Conservation (phyloP, 1,140 invertebrate genomes). For the Neodiprion virginianus region DNA sequence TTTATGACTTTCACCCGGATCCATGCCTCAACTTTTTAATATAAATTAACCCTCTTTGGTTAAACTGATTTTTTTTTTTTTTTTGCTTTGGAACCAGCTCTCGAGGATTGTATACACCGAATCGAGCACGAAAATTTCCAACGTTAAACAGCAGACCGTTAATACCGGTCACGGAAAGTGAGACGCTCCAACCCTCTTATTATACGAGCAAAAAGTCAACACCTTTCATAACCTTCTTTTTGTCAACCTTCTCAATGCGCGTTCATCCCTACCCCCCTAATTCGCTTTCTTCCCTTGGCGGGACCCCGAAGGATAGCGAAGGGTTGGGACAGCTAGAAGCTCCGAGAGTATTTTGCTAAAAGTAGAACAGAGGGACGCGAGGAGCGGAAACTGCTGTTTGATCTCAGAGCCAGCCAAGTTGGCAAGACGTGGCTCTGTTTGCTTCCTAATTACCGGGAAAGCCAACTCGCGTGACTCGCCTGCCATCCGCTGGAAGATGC, state of each 20-base stretch:
- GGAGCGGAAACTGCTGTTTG: constrained; percentile 49
- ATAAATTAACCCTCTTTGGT: not conserved
- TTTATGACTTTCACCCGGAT: not conserved
- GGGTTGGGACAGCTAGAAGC: not conserved
- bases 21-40: not conserved
- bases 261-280: constrained; percentile 21
- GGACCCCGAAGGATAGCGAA: not conserved
- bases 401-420: constrained; percentile 49
- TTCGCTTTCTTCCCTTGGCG: constrained; percentile 20
- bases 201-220: too few relatives aligned
- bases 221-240: too few relatives aligned
- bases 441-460: constrained; percentile 50
- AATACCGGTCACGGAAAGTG: too few relatives aligned
- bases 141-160: too few relatives aligned
- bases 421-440: constrained; percentile 48
- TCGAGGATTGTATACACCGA: too few relatives aligned
- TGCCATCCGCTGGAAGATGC: not conserved
- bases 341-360: constrained; percentile 15
- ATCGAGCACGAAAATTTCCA: too few relatives aligned
- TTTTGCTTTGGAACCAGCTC: not conserved
- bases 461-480: constrained; percentile 23
- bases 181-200: too few relatives aligned
- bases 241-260: not conserved
- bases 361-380: constrained; percentile 35
- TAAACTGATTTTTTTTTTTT: constrained; percentile 6